Base-by-base conservation (phyloP, 2,113 vertebrate genomes). In the Cariama cristata region DNA sequence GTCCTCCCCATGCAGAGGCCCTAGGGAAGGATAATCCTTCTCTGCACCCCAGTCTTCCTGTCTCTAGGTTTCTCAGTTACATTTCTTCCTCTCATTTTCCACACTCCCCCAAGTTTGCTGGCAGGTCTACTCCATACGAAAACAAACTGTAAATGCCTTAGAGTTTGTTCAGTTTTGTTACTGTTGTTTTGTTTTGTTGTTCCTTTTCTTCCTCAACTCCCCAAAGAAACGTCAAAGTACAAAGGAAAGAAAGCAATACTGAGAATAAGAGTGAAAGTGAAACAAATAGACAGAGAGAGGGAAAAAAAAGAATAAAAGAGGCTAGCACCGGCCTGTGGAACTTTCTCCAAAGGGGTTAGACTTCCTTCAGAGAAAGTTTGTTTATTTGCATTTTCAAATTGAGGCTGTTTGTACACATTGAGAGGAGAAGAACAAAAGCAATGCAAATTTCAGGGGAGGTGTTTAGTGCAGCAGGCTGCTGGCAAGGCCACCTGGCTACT, bases 301-400 rank as follows among this genome's bases (percentile, higher is more conserved):
- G 72, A 75, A 81, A 66, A 24, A n/a, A 33, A 26, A 35, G 8
- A 90, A 56, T 30, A 67, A 94, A 92, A 90, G 68, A 90, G 88
- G 68, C 49, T 80, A 66, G 42, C 1, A 1, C 44, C 59, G 74
- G 82, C 93, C 92, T 56, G 67, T 42, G 14, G 91, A 74, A 93
- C 73, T 86, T 95, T 92, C 77, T 95, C 85, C 87, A 95, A 97
- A 86, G 82, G 91, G 55, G 75, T 69, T 91, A 96, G 79, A 21
- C 67, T 86, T 97, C 86, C 85, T 97, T 96, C 90, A 87, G 95
- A 98, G 80, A 88, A 97, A 97, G 66, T 95, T 91, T 93, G 60
- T 88, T 96, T 97, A 68, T 77, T 94, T 97, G 80, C 58, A 53
- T 97, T 97, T 97, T 91, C 79, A 90, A 86, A 92, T 75, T 83